phyloP scores from a whole-genome alignment of 2,797 vertebrate genomes.

The Apogon talboti region DNA sequence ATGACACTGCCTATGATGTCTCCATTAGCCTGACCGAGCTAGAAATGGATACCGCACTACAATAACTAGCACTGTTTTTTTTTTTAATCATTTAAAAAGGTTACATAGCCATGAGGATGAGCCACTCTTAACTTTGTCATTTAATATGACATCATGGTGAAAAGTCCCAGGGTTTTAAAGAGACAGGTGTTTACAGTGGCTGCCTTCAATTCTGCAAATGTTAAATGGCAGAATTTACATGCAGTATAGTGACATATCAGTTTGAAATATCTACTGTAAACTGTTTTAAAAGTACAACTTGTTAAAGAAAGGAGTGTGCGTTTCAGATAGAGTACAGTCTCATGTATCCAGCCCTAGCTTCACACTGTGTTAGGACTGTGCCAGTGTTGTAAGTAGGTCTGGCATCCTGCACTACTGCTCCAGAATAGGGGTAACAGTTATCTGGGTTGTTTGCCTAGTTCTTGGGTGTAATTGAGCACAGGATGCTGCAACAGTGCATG shows the following conservation, averaged over 20 bases:
- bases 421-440: too few species aligned
- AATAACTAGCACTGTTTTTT: constrained; percentile 24
- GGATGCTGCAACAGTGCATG: too few species aligned
- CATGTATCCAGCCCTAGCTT: too few species aligned
- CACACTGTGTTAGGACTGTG: too few species aligned
- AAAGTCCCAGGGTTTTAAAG: neutral
- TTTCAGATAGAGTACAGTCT: too few species aligned
- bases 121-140: constrained; percentile 32
- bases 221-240: neutral
- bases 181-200: constrained; percentile 19
- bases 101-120: constrained; percentile 33
- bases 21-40: constrained; percentile 23
- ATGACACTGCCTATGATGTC: constrained; percentile 24
- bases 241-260: neutral
- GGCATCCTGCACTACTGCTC: too few species aligned
- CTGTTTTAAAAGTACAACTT: neutral
- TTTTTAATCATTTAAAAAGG: constrained; percentile 11
- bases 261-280: constrained; percentile 3
- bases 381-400: too few species aligned
- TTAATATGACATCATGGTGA: constrained; percentile 25
- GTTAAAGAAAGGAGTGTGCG: too few species aligned
- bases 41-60: constrained; percentile 38
- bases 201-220: constrained; percentile 2
- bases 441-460: too few species aligned
- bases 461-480: too few species aligned